Base-by-base conservation (phyloP, 2,797 vertebrate species). In the Australoheros facetus region DNA sequence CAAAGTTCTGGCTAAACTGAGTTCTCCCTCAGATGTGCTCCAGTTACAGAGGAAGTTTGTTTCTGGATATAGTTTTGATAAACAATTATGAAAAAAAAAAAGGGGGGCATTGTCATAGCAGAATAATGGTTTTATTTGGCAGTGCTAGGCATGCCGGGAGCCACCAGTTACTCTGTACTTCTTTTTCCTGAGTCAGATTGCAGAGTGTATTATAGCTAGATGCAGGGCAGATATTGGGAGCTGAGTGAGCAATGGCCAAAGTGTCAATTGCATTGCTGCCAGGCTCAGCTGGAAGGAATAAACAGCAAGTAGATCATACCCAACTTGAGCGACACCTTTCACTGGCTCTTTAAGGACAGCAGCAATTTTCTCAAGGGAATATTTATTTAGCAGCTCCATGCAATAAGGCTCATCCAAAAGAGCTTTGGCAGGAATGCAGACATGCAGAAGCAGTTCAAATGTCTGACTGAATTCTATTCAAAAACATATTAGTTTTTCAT, bases 81-180 rank as follows among this genome's bases (percentile, higher is more conserved):
- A 87, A 71, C 70, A 83, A 82, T 82, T 90, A 82, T 45, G 34
- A 30, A 53, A 21, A 73, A 81, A 55, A 66, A 77, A 59, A 60
- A 21, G 2, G 55, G 64, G 72, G 86, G 70, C 66, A 73, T 69
- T 88, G 88, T 91, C 88, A 88, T 56, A 21, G 64, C 73, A 86
- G 83, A 90, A 73, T 90, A 85, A 84, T 89, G 81, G 87, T 82
- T 87, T 82, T 80, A 87, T 87, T 89, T 81, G 81, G 84, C 76
- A 21, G 3, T 7, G 48, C 58, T 2, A 21, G 80, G 82, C 79
- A 73, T 5, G 77, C 85, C 53, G 17, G 37, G 23, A 79, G 87
- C 62, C 81, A 21, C 21, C 28, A 16, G 73, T 42, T 37, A 76
- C 83, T 81, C 56, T 51, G 28, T 26, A 17, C 51, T 56, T 64